Base-by-base conservation (phyloP, 2,113 vertebrate species). In the Ictidomys tridecemlineatus region DNA sequence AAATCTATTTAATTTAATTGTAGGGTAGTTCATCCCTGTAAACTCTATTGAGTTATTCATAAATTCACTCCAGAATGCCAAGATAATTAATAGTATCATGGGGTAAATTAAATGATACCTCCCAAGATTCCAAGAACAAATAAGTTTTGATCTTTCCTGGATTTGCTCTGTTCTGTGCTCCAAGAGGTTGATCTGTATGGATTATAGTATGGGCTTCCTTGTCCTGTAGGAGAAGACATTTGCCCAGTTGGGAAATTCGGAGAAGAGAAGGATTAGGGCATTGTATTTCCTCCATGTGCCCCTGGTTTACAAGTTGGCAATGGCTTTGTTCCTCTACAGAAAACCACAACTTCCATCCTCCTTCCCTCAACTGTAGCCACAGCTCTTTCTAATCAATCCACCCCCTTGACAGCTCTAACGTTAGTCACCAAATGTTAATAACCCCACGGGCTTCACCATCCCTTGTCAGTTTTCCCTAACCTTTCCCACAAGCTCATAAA, bases 221-320 rank as follows among this genome's bases (percentile, higher is more conserved):
- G 34, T 0, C 20, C 88, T 82, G 5, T 9, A 30, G 48, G 30
- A 90, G 56, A 39, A 69, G 7, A 34, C 26, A 5, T 30, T 34
- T 76, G 17, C 69, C 37, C 0, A 9, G 34, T 14, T 30, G 18
- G 58, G 72, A 61, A 8, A 39, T 0, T 18, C 17, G 18, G 42
- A 28, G 22, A 20, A 39, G 0, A 3, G 0, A 53, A 42, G 63
- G 12, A 34, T 0, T 7, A 1, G 2, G 34, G 26, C 10, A 14
- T 13, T 61, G 18, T 30, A 9, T 87, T 26, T 56, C 6, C 14
- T 74, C 17, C 2, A 11, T 32, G 70, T 53, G 2, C 18, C 30
- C 17, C 8, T 48, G n/a, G 56, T 32, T 84, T 24, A 24, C 20
- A 74, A 30, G 8, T 39, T 58, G 26, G 6, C 30, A 45, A 28